Conservation (phyloP, 2,888 invertebrate species). For the Cactoblastis cactorum region DNA sequence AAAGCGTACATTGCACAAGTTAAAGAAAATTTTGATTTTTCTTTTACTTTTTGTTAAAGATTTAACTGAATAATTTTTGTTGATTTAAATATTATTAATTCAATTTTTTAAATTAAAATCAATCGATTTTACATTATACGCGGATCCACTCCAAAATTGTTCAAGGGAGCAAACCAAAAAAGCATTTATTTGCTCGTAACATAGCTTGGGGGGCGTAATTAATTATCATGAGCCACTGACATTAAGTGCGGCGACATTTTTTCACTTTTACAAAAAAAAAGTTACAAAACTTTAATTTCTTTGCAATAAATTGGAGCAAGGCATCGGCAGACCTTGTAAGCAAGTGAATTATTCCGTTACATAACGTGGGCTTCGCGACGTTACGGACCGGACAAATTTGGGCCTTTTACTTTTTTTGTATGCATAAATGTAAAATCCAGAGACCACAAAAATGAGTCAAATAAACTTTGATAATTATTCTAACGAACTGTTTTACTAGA, state of each 20-base stretch:
- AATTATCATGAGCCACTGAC: conserved; percentile 49
- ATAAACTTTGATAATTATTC: too few species aligned
- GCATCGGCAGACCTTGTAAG: conserved; percentile 36
- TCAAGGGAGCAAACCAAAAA: neutral
- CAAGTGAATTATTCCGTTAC: conserved; percentile 47
- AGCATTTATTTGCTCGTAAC: conserved; percentile 48
- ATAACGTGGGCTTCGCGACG: conserved; percentile 40
- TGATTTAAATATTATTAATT: too few species aligned
- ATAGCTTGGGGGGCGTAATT: conserved; percentile 56
- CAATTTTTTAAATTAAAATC: too few species aligned
- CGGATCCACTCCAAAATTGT: neutral
- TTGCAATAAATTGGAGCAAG: conserved; percentile 55
- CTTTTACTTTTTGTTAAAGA: too few species aligned
- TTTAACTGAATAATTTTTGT: too few species aligned
- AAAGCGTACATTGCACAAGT: too few species aligned
- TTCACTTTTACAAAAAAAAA: conserved; percentile 44
- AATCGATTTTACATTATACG: too few species aligned
- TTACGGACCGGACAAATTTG: conserved; percentile 22
- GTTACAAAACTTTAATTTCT: conserved; percentile 31
- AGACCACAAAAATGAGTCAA: too few species aligned
- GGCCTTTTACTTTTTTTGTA: neutral
- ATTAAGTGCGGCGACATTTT: conserved; percentile 45
- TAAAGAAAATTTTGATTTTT: too few species aligned
- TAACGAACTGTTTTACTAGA: too few species aligned
- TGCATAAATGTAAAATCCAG: too few species aligned